Percentiles rank a stretch among this genome's conserved stretches.
These are phyloP conservation scores for Philopotamus ludificatus DNA, from an alignment of 1,140 invertebrate genomes.

Conservation along the genomic window DNA sequence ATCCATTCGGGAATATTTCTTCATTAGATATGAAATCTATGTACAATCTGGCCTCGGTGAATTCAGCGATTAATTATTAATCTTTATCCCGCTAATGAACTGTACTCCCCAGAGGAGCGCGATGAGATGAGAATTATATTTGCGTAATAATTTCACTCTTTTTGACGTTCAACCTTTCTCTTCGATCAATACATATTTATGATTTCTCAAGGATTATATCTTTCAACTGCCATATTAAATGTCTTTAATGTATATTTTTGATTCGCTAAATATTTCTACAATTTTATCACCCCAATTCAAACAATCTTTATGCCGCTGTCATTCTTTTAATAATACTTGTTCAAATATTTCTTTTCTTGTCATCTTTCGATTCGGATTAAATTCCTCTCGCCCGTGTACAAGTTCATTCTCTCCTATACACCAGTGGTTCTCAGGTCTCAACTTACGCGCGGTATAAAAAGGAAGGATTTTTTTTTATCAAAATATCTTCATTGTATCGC, in stretches of 20 bases:
- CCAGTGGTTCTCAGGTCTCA: too few relatives aligned
- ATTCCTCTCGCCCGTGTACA: not conserved
- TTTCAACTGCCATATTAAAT: not conserved
- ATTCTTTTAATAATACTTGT: not conserved
- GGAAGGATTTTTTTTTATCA: too few relatives aligned
- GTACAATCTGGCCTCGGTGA: not conserved
- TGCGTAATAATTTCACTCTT: too few relatives aligned
- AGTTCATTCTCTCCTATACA: not conserved
- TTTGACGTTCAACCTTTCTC: too few relatives aligned
- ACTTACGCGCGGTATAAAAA: too few relatives aligned
- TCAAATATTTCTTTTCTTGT: not conserved
- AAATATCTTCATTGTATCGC: too few relatives aligned
- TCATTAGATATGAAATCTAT: not conserved
- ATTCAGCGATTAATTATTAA: not conserved
- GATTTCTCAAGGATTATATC: not conserved
- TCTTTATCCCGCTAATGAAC: not conserved
- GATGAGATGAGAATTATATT: too few relatives aligned
- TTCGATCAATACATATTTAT: not conserved
- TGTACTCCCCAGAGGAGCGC: too few relatives aligned
- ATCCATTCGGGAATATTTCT: slow-evolving; percentile 1
- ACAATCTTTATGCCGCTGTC: not conserved
- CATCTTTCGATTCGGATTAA: not conserved
- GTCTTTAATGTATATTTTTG: not conserved
- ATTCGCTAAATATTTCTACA: too few relatives aligned
- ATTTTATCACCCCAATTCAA: too few relatives aligned